phyloP scores from a whole-genome alignment of 2,888 invertebrate genomes.

The Acrocyrtus sp. region DNA sequence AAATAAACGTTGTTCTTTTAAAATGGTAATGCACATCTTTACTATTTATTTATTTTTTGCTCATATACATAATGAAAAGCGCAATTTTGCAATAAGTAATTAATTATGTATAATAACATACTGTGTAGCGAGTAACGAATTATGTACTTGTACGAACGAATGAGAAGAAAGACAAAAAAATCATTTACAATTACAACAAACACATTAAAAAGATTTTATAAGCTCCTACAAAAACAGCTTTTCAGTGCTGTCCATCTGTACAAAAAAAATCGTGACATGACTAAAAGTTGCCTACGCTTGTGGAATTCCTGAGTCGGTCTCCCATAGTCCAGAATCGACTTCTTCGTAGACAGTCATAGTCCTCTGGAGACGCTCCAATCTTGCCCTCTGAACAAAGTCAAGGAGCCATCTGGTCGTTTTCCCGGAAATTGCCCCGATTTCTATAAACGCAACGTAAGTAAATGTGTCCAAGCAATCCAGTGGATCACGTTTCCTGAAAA shows the following conservation, averaged over 20 bases:
- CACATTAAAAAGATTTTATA: too few relatives aligned
- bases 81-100: not conserved
- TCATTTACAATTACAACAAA: not conserved
- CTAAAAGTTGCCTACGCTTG: not conserved
- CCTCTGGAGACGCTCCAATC: constrained; percentile 67
- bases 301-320: constrained; percentile 34
- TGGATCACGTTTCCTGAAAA: constrained; percentile 66
- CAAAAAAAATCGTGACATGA: not conserved
- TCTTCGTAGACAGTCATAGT: constrained; percentile 66
- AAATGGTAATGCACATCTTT: too few relatives aligned
- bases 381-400: constrained; percentile 67
- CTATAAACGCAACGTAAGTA: constrained; percentile 67
- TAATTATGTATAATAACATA: not conserved
- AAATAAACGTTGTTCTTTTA: too few relatives aligned
- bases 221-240: not conserved
- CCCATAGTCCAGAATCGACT: constrained; percentile 40
- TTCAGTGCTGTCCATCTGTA: too few relatives aligned
- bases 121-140: too few relatives aligned
- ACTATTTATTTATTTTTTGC: too few relatives aligned
- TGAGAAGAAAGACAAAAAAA: not conserved
- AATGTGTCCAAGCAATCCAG: constrained; percentile 66
- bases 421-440: constrained; percentile 65
- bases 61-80: constrained; percentile 1
- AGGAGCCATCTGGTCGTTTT: constrained; percentile 65
- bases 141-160: constrained; percentile 1